Percentiles rank a stretch among this genome's conserved stretches.
phyloP scores from a whole-genome alignment of 2,888 invertebrate genomes.

The Hartigia nigra region DNA sequence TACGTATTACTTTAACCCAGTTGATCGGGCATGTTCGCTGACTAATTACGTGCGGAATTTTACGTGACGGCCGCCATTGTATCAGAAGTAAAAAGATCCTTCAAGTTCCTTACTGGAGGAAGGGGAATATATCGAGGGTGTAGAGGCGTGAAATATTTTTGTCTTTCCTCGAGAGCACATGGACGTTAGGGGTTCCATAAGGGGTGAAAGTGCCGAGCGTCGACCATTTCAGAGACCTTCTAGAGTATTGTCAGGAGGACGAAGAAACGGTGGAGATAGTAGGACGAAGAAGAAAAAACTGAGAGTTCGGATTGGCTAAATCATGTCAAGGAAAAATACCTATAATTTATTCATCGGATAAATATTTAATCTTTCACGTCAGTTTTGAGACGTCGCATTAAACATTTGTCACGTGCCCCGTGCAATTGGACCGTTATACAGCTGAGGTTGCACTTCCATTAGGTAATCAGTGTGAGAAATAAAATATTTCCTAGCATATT shows the following conservation, averaged over 20 bases:
- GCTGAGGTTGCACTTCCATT: conserved; percentile 1
- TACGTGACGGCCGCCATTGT: conserved; percentile 31
- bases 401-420: conserved; percentile 30
- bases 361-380: conserved; percentile 37
- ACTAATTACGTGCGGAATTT: conserved; percentile 40
- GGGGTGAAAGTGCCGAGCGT: too few species aligned
- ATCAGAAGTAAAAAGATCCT: not conserved
- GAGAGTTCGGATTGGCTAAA: conserved; percentile 1
- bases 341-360: conserved; percentile 42
- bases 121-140: not conserved
- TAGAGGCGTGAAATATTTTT: conserved; percentile 24
- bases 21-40: conserved; percentile 25
- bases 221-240: not conserved
- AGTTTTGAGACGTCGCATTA: conserved; percentile 39
- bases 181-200: not conserved
- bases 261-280: not conserved
- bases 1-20: not conserved
- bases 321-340: conserved; percentile 9
- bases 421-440: conserved; percentile 10
- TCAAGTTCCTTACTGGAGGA: not conserved
- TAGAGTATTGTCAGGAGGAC: not conserved
- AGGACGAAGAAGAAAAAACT: not conserved
- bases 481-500: not conserved
- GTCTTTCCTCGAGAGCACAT: not conserved
- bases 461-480: not conserved